Base-by-base conservation (phyloP, 2,113 vertebrate species). In the Corynorhinus townsendii region DNA sequence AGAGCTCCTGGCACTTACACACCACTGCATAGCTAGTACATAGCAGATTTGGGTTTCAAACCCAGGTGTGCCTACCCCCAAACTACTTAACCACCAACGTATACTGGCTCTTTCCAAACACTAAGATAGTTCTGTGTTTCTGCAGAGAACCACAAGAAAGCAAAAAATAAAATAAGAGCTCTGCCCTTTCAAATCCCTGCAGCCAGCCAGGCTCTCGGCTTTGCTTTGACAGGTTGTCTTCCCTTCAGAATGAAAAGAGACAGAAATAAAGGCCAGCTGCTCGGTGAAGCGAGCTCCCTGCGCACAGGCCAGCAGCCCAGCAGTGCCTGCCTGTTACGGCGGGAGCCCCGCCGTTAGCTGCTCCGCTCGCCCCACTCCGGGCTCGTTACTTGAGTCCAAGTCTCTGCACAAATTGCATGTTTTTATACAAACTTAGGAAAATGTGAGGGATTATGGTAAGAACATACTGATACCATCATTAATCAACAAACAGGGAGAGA, bases 171-270 rank as follows among this genome's bases (percentile, higher is more conserved):
- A 79, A 84, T 26, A 86, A 91, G 86, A 75, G 43, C 28, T 20
- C 69, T 93, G 95, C 88, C 86, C 91, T 96, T 97, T 96, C 68
- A 73, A 72, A 89, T 35, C 20, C 94, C 89, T 12, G 4, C 90
- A 92, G 88, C 49, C 73, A 90, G 90, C 90, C 75, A 26, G 40
- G 66, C 95, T 79, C 72, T 89, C 40, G 4, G 85, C 73, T 80
- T 91, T 79, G 77, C 93, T 97, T 90, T 97, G 96, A 97, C 97
- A 97, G 82, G 45, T 28, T 97, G 97, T 96, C 95, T 96, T 95
- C 83, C 52, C 86, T 95, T 95, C 82, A 91, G 52, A 90, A 83
- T 64, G 90, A 69, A 81, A 82, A 66, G 87, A 89, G 79, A 82
- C 90, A 81, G 90, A 90, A 90, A 56, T 69, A 95, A 96, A 97